phyloP scores from a whole-genome alignment of 2,113 vertebrate species.

The Odocoileus virginianus region DNA sequence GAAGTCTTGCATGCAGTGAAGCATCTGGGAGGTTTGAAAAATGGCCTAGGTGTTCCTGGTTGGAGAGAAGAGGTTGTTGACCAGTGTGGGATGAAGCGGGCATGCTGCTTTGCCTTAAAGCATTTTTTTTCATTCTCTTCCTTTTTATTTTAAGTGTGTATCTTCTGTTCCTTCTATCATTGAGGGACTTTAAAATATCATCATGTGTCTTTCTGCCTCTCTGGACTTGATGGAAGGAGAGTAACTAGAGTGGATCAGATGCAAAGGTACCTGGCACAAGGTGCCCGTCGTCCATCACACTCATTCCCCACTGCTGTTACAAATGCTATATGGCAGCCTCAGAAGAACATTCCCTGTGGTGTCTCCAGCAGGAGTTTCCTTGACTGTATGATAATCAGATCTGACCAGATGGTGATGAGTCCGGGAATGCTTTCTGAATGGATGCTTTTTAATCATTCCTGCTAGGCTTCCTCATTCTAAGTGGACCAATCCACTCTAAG shows the following conservation, averaged over 20 bases:
- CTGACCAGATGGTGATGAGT: slow-evolving; percentile 83
- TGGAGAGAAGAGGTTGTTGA: slow-evolving; percentile 38
- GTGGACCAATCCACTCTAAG: slow-evolving; percentile 61
- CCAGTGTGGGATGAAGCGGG: slow-evolving; percentile 23
- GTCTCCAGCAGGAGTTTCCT: slow-evolving; percentile 77
- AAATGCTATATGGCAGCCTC: slow-evolving; percentile 77
- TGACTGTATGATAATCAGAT: slow-evolving; percentile 80
- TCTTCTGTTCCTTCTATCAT: slow-evolving; percentile 47
- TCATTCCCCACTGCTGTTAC: slow-evolving; percentile 72
- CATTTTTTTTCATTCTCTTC: not conserved
- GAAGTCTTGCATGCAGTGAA: slow-evolving; percentile 63
- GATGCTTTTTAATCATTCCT: slow-evolving; percentile 77
- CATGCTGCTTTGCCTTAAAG: slow-evolving; percentile 24
- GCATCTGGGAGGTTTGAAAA: slow-evolving; percentile 74
- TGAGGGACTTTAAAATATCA: slow-evolving; percentile 58
- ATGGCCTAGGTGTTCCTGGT: not conserved
- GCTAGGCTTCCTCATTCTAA: slow-evolving; percentile 73
- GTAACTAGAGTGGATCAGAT: slow-evolving; percentile 41
- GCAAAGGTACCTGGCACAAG: slow-evolving; percentile 62
- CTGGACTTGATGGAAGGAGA: slow-evolving; percentile 50
- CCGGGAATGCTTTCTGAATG: slow-evolving; percentile 72
- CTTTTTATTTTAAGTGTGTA: slow-evolving; percentile 4
- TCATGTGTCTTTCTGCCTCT: slow-evolving; percentile 61
- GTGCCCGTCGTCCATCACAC: slow-evolving; percentile 62
- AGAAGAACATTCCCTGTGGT: slow-evolving; percentile 78